A percentile compares a stretch with the other conserved stretches of the same genome.
These are phyloP conservation scores for Lepilemur ruficaudatus DNA, from an alignment of 2,797 vertebrate genomes.

Conservation along the genomic window DNA sequence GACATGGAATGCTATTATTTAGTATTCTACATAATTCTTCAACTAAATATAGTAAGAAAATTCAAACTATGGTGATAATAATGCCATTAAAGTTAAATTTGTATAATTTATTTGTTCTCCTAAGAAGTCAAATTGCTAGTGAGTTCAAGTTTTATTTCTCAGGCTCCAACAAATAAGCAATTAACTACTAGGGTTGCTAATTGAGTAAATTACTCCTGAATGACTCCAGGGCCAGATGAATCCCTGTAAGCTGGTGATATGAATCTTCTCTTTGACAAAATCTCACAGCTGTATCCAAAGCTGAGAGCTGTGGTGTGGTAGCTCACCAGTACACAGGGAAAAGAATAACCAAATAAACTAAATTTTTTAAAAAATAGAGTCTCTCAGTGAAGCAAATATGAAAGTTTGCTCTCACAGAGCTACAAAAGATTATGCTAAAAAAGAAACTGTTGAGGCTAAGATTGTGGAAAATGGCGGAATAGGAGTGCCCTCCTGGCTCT, in stretches of 20 bases:
- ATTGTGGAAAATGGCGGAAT: too few species aligned
- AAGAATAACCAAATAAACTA: background rate
- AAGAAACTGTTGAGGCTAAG: background rate
- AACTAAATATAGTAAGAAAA: background rate
- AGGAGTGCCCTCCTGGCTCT: too few species aligned
- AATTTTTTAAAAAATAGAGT: background rate
- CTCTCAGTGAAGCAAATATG: background rate
- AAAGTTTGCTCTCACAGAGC: background rate
- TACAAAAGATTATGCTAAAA: background rate
- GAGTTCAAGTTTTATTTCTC: constrained; percentile 8
- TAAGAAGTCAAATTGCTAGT: constrained; percentile 42
- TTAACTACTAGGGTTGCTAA: background rate
- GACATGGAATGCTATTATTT: background rate
- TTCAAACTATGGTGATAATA: constrained; percentile 10
- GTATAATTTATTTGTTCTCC: background rate
- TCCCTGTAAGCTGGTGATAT: background rate
- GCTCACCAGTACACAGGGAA: background rate
- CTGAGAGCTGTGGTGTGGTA: background rate
- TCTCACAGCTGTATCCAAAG: background rate
- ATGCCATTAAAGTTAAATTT: constrained; percentile 48
- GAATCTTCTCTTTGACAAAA: constrained; percentile 36
- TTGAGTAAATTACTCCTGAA: constrained; percentile 15
- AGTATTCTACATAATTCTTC: constrained; percentile 24
- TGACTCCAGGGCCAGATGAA: background rate
- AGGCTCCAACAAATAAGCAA: constrained; percentile 38